Base-by-base conservation (phyloP, 2,888 invertebrate genomes). In the Dasysyrphus tricinctus region DNA sequence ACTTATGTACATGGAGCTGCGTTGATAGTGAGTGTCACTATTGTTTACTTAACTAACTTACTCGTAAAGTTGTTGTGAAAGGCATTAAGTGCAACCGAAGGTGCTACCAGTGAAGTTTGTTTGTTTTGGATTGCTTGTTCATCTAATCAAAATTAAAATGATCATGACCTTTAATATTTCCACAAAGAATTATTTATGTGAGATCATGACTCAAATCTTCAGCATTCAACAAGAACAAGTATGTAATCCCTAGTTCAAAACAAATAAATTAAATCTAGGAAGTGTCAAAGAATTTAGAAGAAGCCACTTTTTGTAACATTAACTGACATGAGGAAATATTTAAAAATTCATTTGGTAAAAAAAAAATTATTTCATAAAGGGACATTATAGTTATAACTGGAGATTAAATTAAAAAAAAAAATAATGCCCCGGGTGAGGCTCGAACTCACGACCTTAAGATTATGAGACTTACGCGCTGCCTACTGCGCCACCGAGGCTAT, bases 401-500 rank as follows among this genome's bases (percentile, higher is more conserved):
- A 14, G 32, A 32, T 56, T 24, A 24, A 49, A 49, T 7, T 8
- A 14, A 8, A 11, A 76, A 84, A 84, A 80, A 67, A 8, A 0
- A 77, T 86, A 0, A 77, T 86, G 85, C 85, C 85, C 85, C 85
- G 85, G 82, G 85, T 86, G 85, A 86, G 85, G 85, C 61, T 86
- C 74, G 85, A 86, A 86, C 85, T 86, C 85, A 86, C 85, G 85
- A 86, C 85, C 85, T 86, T 86, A 86, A 86, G 85, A 86, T 86
- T 86, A 86, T 86, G 85, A 86, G 85, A 86, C 85, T 86, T 86
- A 86, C 85, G 85, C 85, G 85, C 85, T 86, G 81, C 85, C 85
- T 70, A 86, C 85, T 86, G 85, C 85, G 85, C 85, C 81, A 86
- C 82, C 85, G 85, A 86, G 85, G 85, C 85, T 59, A 47, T 76